Percentiles rank a stretch among this genome's conserved stretches.
These are phyloP conservation scores for Caenorhabditis virilis DNA, from an alignment of 2,888 invertebrate species.

Conservation along the genomic window DNA sequence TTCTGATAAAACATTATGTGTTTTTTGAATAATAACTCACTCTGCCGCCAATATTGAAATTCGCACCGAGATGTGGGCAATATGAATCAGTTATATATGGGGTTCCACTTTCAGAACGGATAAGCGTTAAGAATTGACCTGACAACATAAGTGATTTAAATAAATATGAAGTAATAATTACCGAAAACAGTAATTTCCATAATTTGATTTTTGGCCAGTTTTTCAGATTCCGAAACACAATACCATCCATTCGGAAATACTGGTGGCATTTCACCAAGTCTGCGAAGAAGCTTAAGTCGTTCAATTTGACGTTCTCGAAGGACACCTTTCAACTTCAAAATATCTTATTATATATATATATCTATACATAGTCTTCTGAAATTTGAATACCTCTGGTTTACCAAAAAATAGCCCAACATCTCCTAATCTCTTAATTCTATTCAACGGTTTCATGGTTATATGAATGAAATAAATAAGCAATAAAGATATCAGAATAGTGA, in stretches of 20 bases:
- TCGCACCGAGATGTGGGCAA: slow-evolving; percentile 88
- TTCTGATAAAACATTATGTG: no score
- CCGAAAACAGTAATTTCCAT: slow-evolving; percentile 77
- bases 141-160: background rate
- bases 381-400: slow-evolving; percentile 35
- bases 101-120: slow-evolving; percentile 75
- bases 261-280: slow-evolving; percentile 77
- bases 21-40: slow-evolving; percentile 18
- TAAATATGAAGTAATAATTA: no score
- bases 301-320: slow-evolving; percentile 47
- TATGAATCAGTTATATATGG: slow-evolving; percentile 82
- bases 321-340: slow-evolving; percentile 41
- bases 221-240: slow-evolving; percentile 77
- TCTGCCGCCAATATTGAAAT: slow-evolving; percentile 80
- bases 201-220: slow-evolving; percentile 73
- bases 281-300: slow-evolving; percentile 35
- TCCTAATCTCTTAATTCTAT: slow-evolving; percentile 41
- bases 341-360: background rate
- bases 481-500: no score
- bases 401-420: slow-evolving; percentile 50
- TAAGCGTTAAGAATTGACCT: slow-evolving; percentile 79
- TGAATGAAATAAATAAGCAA: slow-evolving; percentile 19
- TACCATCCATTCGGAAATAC: slow-evolving; percentile 91
- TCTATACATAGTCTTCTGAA: background rate
- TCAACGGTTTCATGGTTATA: slow-evolving; percentile 35